Evolutionary conservation across 2,113 vertebrate species (phyloP).

Genomic region (Microcebus ravelobensis): DNA sequence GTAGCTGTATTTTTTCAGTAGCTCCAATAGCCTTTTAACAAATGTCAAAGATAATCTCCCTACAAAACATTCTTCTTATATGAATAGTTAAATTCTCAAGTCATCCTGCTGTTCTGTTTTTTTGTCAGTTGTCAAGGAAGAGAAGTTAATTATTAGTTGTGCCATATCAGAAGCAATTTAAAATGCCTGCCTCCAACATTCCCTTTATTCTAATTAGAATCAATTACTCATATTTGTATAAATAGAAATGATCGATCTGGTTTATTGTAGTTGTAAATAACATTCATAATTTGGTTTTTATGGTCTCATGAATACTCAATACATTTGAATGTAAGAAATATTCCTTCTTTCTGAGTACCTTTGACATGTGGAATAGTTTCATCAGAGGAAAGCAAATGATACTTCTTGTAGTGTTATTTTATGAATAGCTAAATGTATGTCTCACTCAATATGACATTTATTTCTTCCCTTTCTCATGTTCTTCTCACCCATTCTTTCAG

Average conservation of each 20-base stretch:
- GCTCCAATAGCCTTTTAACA: neutral
- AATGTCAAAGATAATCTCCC: neutral
- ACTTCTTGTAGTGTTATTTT: conserved; percentile 4
- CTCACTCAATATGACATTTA: conserved; percentile 32
- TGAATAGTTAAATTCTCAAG: conserved; percentile 75
- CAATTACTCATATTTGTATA: conserved; percentile 59
- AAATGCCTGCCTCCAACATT: conserved; percentile 51
- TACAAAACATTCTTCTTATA: conserved; percentile 77
- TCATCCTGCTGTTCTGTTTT: neutral
- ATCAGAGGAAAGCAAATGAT: conserved; percentile 52
- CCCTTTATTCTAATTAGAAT: conserved; percentile 66
- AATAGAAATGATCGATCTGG: conserved; percentile 19
- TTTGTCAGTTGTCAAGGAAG: conserved; percentile 62
- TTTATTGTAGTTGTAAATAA: conserved; percentile 57
- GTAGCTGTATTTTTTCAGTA: neutral
- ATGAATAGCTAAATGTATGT: conserved; percentile 4
- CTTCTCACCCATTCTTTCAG: conserved; percentile 46
- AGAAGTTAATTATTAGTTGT: conserved; percentile 82
- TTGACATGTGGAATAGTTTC: conserved; percentile 45
- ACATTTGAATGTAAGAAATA: neutral
- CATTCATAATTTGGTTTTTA: conserved; percentile 60
- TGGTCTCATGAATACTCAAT: neutral
- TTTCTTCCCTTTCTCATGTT: neutral
- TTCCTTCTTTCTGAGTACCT: neutral
- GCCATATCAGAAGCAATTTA: conserved; percentile 51